These are phyloP conservation scores for Hirtodrosophila duncani DNA, from an alignment of 2,888 invertebrate genomes.

Conservation along the genomic window DNA sequence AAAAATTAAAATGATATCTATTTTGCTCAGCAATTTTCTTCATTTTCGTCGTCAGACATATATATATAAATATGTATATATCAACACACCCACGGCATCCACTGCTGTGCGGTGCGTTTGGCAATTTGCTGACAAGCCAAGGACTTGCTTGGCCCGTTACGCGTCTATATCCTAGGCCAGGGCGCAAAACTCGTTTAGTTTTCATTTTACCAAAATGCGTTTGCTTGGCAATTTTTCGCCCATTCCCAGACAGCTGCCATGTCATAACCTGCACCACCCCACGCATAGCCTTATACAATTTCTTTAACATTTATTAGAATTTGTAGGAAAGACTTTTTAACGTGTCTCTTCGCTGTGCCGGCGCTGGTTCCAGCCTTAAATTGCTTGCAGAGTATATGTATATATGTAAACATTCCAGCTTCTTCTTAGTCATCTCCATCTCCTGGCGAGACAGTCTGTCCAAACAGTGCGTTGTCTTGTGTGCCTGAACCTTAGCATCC, in stretches of 20 bases:
- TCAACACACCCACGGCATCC: constrained; percentile 1
- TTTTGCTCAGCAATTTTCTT: constrained; percentile 63
- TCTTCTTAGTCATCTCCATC: constrained; percentile 25
- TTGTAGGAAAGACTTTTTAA: constrained; percentile 45
- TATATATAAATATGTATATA: no score
- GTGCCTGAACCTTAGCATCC: constrained; percentile 5
- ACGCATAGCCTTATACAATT: constrained; percentile 61
- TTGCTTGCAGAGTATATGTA: constrained; percentile 36
- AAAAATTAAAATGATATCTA: constrained; percentile 66
- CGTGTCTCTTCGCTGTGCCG: constrained; percentile 1
- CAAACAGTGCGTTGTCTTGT: constrained; percentile 6
- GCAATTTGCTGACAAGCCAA: constrained; percentile 60
- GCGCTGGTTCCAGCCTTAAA: constrained; percentile 20
- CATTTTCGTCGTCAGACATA: constrained; percentile 28
- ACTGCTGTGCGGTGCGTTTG: constrained; percentile 55
- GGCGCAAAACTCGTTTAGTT: constrained; percentile 65
- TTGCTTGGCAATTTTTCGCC: constrained; percentile 58
- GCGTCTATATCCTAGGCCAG: constrained; percentile 37
- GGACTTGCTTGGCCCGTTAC: constrained; percentile 32
- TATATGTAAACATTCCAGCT: constrained; percentile 46
- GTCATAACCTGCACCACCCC: constrained; percentile 50
- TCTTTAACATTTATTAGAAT: constrained; percentile 69
- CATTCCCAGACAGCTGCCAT: constrained; percentile 64
- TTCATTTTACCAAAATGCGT: constrained; percentile 63
- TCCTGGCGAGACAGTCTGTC: constrained; percentile 11